These are phyloP conservation scores for Heliangelus exortis DNA, from an alignment of 2,797 vertebrate genomes.

Conservation along the genomic window DNA sequence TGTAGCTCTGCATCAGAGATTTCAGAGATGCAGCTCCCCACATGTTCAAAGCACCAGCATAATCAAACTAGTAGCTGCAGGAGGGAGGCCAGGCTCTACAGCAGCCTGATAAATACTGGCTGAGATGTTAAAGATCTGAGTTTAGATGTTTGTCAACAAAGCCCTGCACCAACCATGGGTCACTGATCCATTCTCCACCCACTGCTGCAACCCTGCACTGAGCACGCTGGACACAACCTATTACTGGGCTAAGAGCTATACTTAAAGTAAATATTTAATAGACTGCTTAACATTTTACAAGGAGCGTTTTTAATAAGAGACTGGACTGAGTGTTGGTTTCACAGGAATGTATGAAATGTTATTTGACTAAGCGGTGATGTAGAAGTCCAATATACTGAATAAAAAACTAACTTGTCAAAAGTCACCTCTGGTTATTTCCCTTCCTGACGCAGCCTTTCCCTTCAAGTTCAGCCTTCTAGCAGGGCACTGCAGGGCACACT, in stretches of 20 bases:
- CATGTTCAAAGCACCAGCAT: not conserved
- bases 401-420: slow-evolving; percentile 31
- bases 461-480: not conserved
- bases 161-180: not conserved
- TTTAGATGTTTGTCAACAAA: not conserved
- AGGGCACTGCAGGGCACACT: not conserved
- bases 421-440: not conserved
- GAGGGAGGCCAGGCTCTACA: not conserved
- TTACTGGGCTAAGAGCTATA: not conserved
- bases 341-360: not conserved
- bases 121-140: not conserved
- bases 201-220: not conserved
- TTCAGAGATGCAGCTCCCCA: not conserved
- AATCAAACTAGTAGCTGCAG: not conserved
- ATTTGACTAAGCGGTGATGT: not conserved
- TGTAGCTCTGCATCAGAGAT: not conserved
- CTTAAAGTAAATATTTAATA: not conserved
- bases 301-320: not conserved
- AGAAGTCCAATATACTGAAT: slow-evolving; percentile 26
- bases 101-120: not conserved
- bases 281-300: slow-evolving; percentile 26
- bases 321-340: not conserved
- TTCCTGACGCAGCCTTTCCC: not conserved
- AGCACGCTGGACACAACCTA: not conserved
- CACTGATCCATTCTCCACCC: not conserved